These are phyloP conservation scores for Callionymus lyra DNA, from an alignment of 2,113 vertebrate genomes.

Conservation along the genomic window DNA sequence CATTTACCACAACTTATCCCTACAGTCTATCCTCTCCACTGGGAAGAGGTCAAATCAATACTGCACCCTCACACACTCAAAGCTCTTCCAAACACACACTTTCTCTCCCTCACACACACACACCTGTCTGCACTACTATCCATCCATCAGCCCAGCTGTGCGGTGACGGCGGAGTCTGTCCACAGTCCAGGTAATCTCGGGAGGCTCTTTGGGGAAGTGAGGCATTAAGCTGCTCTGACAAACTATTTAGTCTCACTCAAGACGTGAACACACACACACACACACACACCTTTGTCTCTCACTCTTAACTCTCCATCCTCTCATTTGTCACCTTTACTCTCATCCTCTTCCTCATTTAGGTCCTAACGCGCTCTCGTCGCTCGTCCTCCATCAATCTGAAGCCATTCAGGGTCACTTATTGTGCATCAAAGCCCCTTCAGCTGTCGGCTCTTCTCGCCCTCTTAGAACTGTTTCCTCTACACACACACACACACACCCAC, in stretches of 20 bases:
- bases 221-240: constrained; percentile 53
- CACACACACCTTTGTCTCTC: constrained; percentile 14
- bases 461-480: too few relatives aligned
- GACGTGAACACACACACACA: constrained; percentile 35
- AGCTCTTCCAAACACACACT: constrained; percentile 1
- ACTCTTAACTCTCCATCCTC: constrained; percentile 17
- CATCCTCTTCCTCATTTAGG: constrained; percentile 7
- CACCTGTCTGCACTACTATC: constrained; percentile 49
- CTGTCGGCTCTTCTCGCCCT: too few relatives aligned
- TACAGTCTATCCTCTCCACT: constrained; percentile 58
- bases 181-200: constrained; percentile 57
- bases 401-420: constrained; percentile 11
- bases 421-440: constrained; percentile 25
- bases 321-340: constrained; percentile 20
- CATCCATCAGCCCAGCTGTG: constrained; percentile 51
- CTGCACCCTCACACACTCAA: constrained; percentile 40
- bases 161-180: constrained; percentile 57
- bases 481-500: too few relatives aligned
- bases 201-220: constrained; percentile 56
- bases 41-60: constrained; percentile 64
- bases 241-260: constrained; percentile 60
- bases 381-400: constrained; percentile 17
- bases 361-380: background rate
- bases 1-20: constrained; percentile 57
- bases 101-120: constrained; percentile 17